These are phyloP conservation scores for Tachypleus tridentatus DNA, from an alignment of 1,140 invertebrate species.

Conservation along the genomic window DNA sequence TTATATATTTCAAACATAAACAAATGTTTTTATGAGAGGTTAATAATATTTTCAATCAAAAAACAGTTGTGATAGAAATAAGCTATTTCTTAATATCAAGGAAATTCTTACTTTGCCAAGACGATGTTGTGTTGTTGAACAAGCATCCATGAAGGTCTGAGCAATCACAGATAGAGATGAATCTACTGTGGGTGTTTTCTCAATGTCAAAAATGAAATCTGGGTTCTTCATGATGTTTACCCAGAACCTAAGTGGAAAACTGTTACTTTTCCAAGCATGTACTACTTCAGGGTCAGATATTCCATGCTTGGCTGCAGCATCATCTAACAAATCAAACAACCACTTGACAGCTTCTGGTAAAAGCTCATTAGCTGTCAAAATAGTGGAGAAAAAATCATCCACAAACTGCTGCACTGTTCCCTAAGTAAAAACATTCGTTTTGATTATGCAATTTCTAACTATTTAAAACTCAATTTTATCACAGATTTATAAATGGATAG, in stretches of 20 bases:
- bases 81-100: too few relatives aligned
- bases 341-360: constrained; percentile 83
- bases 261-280: constrained; percentile 94
- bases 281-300: constrained; percentile 79
- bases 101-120: constrained; percentile 50
- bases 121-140: constrained; percentile 74
- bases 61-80: too few relatives aligned
- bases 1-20: too few relatives aligned
- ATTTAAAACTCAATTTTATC: not conserved
- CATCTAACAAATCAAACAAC: constrained; percentile 88
- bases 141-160: constrained; percentile 92
- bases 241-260: constrained; percentile 86
- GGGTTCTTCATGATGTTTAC: constrained; percentile 95
- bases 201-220: constrained; percentile 91
- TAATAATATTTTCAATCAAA: too few relatives aligned
- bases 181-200: constrained; percentile 81
- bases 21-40: too few relatives aligned
- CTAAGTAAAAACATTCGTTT: constrained; percentile 23
- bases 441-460: not conserved
- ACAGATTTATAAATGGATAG: not conserved
- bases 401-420: constrained; percentile 94
- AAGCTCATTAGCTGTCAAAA: constrained; percentile 74
- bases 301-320: constrained; percentile 67
- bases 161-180: constrained; percentile 86
- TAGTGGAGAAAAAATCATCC: constrained; percentile 83